Evolutionary conservation across 2,888 invertebrate species (phyloP).

Genomic region (Hofmannophila pseudospretella): DNA sequence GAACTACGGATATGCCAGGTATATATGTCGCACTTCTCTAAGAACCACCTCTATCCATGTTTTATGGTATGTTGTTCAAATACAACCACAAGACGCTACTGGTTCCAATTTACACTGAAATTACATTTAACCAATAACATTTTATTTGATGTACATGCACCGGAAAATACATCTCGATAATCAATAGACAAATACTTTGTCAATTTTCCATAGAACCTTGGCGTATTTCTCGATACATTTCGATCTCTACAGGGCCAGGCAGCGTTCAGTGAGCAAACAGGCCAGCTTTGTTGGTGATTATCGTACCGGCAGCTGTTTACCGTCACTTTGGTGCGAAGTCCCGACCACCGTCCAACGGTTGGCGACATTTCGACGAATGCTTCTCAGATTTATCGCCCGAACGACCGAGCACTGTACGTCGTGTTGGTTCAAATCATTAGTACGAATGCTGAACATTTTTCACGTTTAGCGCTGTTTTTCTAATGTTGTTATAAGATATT

Average conservation of each 20-base stretch:
- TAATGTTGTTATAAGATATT: slow-evolving; percentile 4
- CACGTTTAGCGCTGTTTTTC: slow-evolving; percentile 33
- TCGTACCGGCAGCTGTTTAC: slow-evolving; percentile 66
- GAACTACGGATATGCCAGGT: too few species aligned
- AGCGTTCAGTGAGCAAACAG: slow-evolving; percentile 46
- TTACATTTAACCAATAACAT: background rate
- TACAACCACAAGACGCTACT: background rate
- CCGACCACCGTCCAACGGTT: slow-evolving; percentile 68
- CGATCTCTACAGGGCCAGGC: slow-evolving; percentile 30
- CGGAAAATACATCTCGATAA: slow-evolving; percentile 5
- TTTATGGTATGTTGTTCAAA: too few species aligned
- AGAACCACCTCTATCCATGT: too few species aligned
- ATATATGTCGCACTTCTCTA: too few species aligned
- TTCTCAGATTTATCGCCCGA: slow-evolving; percentile 34
- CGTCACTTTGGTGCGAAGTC: slow-evolving; percentile 71
- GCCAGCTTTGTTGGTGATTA: slow-evolving; percentile 70
- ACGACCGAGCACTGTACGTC: slow-evolving; percentile 30
- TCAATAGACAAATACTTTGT: slow-evolving; percentile 21
- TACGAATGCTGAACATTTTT: slow-evolving; percentile 40
- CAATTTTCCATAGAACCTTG: slow-evolving; percentile 26
- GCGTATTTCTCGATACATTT: slow-evolving; percentile 37
- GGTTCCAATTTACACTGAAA: background rate
- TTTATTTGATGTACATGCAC: background rate
- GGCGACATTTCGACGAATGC: slow-evolving; percentile 66
- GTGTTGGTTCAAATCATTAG: slow-evolving; percentile 45